phyloP scores from a whole-genome alignment of 2,888 invertebrate genomes.

The Sicus ferrugineus region DNA sequence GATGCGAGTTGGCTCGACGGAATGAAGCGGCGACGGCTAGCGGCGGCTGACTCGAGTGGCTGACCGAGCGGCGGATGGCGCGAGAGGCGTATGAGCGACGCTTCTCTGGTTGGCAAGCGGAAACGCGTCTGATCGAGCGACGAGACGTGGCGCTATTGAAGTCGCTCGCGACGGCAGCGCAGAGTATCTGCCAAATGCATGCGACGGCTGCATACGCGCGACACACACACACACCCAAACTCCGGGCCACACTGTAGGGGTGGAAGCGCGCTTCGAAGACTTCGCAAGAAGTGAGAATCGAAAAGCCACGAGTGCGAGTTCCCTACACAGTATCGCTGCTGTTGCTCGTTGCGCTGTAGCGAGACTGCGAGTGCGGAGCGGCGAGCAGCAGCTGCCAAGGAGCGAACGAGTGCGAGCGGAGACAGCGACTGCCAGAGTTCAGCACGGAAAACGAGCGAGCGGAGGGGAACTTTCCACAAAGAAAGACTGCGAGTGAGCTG shows the following conservation, averaged over 20 bases:
- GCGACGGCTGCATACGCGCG: not conserved
- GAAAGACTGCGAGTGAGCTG: constrained; percentile 43
- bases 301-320: not conserved
- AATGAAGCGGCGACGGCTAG: constrained; percentile 38
- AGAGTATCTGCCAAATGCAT: not conserved
- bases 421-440: constrained; percentile 2
- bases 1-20: constrained; percentile 24
- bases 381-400: constrained; percentile 38
- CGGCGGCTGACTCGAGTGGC: not conserved
- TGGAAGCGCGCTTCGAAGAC: constrained; percentile 1
- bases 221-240: constrained; percentile 39
- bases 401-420: not conserved
- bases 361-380: constrained; percentile 30
- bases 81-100: constrained; percentile 35
- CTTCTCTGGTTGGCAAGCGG: constrained; percentile 39
- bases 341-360: not conserved
- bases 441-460: constrained; percentile 31
- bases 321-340: not conserved
- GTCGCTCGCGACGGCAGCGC: not conserved
- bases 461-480: constrained; percentile 32
- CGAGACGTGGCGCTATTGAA: constrained; percentile 53
- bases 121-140: constrained; percentile 55
- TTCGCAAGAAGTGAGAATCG: not conserved
- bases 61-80: not conserved
- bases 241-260: not conserved